Evolutionary conservation across 2,888 invertebrate species (phyloP).

Genomic region (Agonopterix alstromeriana): DNA sequence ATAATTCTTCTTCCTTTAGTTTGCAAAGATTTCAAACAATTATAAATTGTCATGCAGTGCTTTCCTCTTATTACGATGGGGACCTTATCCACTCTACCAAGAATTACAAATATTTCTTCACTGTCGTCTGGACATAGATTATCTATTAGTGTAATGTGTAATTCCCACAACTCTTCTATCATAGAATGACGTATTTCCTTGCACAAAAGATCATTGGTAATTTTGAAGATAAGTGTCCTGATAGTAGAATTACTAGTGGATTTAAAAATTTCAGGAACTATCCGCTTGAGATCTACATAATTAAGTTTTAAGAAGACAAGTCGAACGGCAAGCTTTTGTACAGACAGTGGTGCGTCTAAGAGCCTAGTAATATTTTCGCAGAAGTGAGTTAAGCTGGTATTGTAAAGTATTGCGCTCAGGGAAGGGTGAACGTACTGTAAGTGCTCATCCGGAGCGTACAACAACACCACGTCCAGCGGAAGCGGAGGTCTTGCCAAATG

Average conservation of each 20-base stretch:
- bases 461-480: constrained; percentile 31
- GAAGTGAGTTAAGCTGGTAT: constrained; percentile 28
- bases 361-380: constrained; percentile 28
- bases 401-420: constrained; percentile 36
- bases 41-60: constrained; percentile 33
- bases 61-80: constrained; percentile 22
- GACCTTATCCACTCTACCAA: constrained; percentile 21
- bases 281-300: constrained; percentile 26
- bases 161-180: constrained; percentile 27
- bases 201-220: constrained; percentile 27
- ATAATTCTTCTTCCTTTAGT: constrained; percentile 20
- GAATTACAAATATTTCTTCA: constrained; percentile 26
- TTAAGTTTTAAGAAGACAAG: constrained; percentile 30
- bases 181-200: constrained; percentile 21
- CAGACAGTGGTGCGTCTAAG: constrained; percentile 33
- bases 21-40: constrained; percentile 27
- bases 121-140: constrained; percentile 34
- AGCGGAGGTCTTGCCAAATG: constrained; percentile 43
- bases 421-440: constrained; percentile 47
- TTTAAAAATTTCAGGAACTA: constrained; percentile 33
- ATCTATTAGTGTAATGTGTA: constrained; percentile 35
- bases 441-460: constrained; percentile 53
- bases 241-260: constrained; percentile 34
- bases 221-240: constrained; percentile 30
- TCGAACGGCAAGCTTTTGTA: constrained; percentile 42